Evolutionary conservation across 1,140 invertebrate genomes (phyloP).

Genomic region (Drosophila pruinosa): DNA sequence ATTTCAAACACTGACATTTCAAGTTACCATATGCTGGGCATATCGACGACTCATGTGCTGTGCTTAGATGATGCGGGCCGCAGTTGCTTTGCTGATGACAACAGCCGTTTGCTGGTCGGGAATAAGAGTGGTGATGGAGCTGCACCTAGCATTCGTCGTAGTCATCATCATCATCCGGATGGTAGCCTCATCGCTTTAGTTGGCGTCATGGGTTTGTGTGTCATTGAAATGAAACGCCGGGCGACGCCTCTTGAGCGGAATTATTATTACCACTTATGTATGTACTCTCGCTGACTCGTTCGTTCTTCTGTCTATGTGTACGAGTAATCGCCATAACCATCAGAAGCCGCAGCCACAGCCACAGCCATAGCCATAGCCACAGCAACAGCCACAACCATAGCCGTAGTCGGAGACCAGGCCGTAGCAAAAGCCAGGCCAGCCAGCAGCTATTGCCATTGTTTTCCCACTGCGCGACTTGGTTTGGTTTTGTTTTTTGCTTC

Average conservation of each 20-base stretch:
- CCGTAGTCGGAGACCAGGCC: background rate
- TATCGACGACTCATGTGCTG: slow-evolving; percentile 23
- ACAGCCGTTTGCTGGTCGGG: slow-evolving; percentile 2
- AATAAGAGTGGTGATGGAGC: background rate
- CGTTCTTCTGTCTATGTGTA: slow-evolving; percentile 6
- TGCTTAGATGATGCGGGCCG: slow-evolving; percentile 43
- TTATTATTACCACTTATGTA: slow-evolving; percentile 81
- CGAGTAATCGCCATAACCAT: slow-evolving; percentile 51
- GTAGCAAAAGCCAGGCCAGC: slow-evolving; percentile 26
- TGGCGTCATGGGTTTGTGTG: slow-evolving; percentile 71
- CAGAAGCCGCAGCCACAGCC: slow-evolving; percentile 25
- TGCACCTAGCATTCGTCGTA: slow-evolving; percentile 43
- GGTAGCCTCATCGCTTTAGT: slow-evolving; percentile 46
- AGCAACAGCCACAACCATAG: slow-evolving; percentile 18
- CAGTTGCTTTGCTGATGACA: slow-evolving; percentile 34
- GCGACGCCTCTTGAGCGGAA: slow-evolving; percentile 79
- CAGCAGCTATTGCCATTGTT: slow-evolving; percentile 63
- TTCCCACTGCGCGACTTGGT: slow-evolving; percentile 61
- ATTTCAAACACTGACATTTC: background rate
- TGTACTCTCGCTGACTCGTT: slow-evolving; percentile 1
- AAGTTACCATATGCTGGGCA: slow-evolving; percentile 24
- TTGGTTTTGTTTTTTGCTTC: slow-evolving; percentile 55
- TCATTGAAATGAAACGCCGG: slow-evolving; percentile 79
- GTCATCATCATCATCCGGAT: slow-evolving; percentile 32
- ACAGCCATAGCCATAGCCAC: background rate